Evolutionary conservation across 2,888 invertebrate species (phyloP).

Genomic region (Candidula unifasciata): DNA sequence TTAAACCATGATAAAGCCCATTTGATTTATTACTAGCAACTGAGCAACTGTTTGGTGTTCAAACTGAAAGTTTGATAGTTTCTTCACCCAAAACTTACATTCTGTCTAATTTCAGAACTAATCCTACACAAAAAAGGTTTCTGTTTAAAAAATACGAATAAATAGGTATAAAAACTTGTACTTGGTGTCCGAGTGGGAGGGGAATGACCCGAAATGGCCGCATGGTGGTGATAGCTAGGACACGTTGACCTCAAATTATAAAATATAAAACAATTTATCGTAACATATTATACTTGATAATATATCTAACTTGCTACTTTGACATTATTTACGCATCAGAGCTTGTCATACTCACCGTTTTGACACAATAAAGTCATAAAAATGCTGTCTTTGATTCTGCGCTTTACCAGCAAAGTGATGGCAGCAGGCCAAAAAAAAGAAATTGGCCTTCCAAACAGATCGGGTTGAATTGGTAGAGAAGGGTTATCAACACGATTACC

Average conservation of each 20-base stretch:
- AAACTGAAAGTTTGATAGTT: no score
- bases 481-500: constrained; percentile 24
- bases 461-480: constrained; percentile 24
- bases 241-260: constrained; percentile 42
- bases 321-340: neutral
- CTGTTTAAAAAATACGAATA: no score
- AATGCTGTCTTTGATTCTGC: constrained; percentile 54
- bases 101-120: no score
- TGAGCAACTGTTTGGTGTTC: no score
- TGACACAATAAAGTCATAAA: constrained; percentile 74
- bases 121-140: no score
- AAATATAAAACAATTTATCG: neutral
- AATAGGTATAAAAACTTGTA: neutral
- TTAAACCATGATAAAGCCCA: no score
- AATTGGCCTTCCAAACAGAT: constrained; percentile 34
- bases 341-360: constrained; percentile 64
- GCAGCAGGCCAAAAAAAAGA: constrained; percentile 45
- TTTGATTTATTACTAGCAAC: no score
- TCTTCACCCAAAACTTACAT: no score
- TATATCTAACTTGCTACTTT: neutral
- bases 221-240: constrained; percentile 45
- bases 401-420: constrained; percentile 47
- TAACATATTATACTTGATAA: neutral
- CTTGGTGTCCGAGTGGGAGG: neutral
- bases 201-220: no score